Evolutionary conservation across 1,140 invertebrate species (phyloP), one percentile per base, ranked within the genome.

Genomic region (Marisa cornuarietis): DNA sequence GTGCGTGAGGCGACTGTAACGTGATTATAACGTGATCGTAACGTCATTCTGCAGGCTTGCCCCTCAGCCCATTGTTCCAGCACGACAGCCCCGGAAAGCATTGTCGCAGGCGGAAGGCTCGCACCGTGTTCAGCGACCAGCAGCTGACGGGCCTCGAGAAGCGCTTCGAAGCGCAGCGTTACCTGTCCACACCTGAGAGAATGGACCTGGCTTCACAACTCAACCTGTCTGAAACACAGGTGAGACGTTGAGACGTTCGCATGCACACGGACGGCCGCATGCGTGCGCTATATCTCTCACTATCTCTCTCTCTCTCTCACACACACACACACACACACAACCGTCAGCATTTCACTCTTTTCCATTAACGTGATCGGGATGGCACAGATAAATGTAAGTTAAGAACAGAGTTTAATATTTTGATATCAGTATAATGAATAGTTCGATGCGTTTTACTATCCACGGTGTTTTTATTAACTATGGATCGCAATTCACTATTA

Each of bases 71-170:
- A 0, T 88, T 95, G 54, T 95, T 95, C 91, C 93, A 95, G 52
- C 89, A 90, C 68, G 95, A 92, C 80, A 87, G 87, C 31, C 90
- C 95, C 0, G 91, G 96, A 61, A 97, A 97, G 89, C 96, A 97
- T 86, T 98, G 97, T 90, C 93, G 97, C 14, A 93, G 97, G 86
- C 92, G 97, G 83, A 99, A 98, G 92, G 97, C 97, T 0, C 92
- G 98, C 72, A 99, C 98, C 0, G 98, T 99, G 4, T 99, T 99
- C 92, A 99, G 97, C 76, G 98, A 99, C 89, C 96, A 97, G 75
- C 91, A 92, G 79, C 79, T 92, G 51, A 90, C 89, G 54, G 88
- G 92, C 24, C 81, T 92, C 79, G 98, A 99, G 90, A 97, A 98
- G 87, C 93, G 98, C 54, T 99, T 99, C 89, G 97, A 99, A 87